Conservation (phyloP, 2,797 vertebrate species). For the Malacoraja senta region DNA sequence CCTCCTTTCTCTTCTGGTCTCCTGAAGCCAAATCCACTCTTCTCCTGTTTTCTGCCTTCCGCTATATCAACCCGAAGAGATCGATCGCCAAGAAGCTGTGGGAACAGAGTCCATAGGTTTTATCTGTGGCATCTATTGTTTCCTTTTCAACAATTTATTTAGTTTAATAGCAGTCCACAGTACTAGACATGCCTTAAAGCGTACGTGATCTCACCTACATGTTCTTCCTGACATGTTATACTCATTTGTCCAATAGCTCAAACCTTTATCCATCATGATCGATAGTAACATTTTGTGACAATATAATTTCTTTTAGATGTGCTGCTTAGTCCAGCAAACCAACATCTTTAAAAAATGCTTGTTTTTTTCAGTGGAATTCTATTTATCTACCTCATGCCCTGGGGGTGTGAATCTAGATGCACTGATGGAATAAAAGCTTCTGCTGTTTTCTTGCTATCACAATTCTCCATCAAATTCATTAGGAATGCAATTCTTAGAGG, state of each 20-base stretch:
- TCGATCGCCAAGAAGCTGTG: constrained; percentile 76
- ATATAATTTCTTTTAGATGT: neutral
- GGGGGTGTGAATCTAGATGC: neutral
- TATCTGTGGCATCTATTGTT: neutral
- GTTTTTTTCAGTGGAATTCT: neutral
- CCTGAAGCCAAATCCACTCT: constrained; percentile 88
- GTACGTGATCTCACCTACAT: neutral
- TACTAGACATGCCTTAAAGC: too few species aligned
- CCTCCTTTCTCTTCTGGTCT: constrained; percentile 81
- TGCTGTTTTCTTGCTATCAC: neutral
- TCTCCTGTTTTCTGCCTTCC: constrained; percentile 88
- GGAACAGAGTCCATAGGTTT: constrained; percentile 40
- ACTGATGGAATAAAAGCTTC: neutral
- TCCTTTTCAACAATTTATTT: neutral
- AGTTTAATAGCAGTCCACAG: neutral
- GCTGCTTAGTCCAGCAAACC: neutral
- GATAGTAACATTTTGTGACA: neutral
- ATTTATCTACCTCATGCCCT: neutral
- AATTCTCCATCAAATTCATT: neutral
- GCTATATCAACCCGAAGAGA: constrained; percentile 93
- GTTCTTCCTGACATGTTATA: neutral
- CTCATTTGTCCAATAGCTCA: neutral
- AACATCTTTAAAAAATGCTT: neutral
- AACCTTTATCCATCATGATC: neutral
- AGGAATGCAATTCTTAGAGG: neutral